Evolutionary conservation across 2,888 invertebrate species (phyloP), one percentile per base, ranked within the genome.

Genomic region (Julus scanicus): DNA sequence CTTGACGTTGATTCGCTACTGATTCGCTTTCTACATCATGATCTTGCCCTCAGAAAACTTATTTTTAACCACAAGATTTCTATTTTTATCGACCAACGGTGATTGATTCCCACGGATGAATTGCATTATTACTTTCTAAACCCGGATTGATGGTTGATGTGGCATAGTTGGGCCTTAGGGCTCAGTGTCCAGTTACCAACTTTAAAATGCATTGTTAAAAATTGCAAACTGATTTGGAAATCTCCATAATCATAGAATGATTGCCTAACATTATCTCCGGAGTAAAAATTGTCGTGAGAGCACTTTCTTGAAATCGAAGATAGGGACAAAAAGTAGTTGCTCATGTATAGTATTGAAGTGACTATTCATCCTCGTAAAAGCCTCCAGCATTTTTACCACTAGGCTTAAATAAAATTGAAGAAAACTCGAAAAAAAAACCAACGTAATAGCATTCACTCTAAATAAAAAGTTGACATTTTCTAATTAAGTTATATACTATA

Each of bases 1-100:
- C 80, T 80, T 80, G 80, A 80, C 80, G 80, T 80, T 80, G 37
- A 80, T 80, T 80, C 37, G 80, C 80, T 37, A 37, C 37, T 80
- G 37, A 80, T 80, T 80, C 37, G 80, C 80, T 37, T 71, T 80
- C 80, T 37, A 13, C 37, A 11, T 80, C 80, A 11, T 37, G 37
- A 37, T 80, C 80, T 80, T 20, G 80, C 80, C 80, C 80, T 80
- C 8, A 37, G 80, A 37, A 37, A 80, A 37, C 80, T 37, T 37
- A 37, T 29, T 80, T 63, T 80, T 80, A 80, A 80, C 80, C 80
- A 4, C 80, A 11, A 80, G 80, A 80, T 80, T 80, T 80, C 80
- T 13, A 37, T 80, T 80, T 80, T 80, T 29, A 29, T 63, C 80
- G 80, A 13, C 37, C 37, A 80, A 29, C 80, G 80, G 11, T 20